Percentiles rank a stretch among this genome's conserved stretches.
phyloP scores from a whole-genome alignment of 2,888 invertebrate genomes.

The Idaea dimidiata region DNA sequence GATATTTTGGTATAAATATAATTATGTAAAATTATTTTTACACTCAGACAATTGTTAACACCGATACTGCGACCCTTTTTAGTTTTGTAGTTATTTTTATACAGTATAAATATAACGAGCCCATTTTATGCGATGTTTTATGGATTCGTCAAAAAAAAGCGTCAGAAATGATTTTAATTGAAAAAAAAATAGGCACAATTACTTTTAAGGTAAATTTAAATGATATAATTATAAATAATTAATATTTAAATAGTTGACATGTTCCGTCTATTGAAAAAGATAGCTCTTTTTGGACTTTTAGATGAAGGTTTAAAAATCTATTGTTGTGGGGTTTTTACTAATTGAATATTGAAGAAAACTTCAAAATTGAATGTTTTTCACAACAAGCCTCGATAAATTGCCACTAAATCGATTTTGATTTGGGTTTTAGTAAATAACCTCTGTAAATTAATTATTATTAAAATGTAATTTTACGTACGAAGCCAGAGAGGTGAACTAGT shows the following conservation, averaged over 20 bases:
- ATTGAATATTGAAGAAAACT: neutral
- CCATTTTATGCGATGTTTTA: neutral
- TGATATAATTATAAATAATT: conserved; percentile 34
- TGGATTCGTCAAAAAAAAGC: neutral
- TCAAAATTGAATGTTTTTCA: too few species aligned
- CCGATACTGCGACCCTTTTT: neutral
- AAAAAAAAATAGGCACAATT: conserved; percentile 32
- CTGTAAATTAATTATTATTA: neutral
- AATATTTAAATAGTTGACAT: conserved; percentile 27
- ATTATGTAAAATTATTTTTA: neutral
- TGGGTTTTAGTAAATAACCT: neutral
- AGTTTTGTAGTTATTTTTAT: neutral
- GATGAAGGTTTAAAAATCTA: neutral
- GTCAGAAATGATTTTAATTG: neutral
- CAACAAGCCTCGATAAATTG: neutral
- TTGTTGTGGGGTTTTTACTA: neutral
- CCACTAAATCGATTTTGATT: neutral
- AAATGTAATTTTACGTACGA: neutral
- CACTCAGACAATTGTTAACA: neutral
- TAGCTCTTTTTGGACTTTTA: too few species aligned
- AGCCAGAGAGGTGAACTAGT: neutral
- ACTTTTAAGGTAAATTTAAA: conserved; percentile 31
- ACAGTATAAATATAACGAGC: neutral
- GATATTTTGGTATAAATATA: conserved; percentile 2
- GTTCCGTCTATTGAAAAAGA: conserved; percentile 12